Conservation (phyloP, 2,113 vertebrate genomes). For the Pituophis catenifer region DNA sequence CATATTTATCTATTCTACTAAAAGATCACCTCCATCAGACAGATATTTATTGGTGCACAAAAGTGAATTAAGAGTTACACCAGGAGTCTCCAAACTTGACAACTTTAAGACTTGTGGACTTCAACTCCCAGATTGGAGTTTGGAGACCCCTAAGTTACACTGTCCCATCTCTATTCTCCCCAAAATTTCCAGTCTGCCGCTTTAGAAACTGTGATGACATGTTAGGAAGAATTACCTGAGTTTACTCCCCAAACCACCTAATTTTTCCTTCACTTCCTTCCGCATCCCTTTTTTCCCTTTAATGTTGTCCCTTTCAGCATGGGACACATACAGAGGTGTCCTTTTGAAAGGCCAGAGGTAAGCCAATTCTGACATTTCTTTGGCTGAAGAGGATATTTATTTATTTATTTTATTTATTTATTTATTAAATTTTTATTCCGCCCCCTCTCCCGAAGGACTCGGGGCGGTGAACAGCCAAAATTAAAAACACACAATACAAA, state of each 20-base stretch:
- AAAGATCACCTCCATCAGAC: background rate
- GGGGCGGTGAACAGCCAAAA: no score
- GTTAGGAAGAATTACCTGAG: background rate
- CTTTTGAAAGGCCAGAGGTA: background rate
- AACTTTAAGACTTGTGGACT: no score
- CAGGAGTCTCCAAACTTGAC: no score
- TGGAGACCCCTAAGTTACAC: background rate
- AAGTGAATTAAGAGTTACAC: background rate
- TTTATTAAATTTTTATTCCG: no score
- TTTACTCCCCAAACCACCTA: background rate
- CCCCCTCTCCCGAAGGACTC: no score
- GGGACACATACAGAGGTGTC: accelerated
- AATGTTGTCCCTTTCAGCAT: background rate
- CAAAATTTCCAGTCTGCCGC: background rate
- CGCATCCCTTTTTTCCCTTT: background rate
- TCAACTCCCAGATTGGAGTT: no score
- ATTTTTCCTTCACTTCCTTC: background rate
- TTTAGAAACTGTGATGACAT: background rate
- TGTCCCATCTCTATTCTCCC: background rate
- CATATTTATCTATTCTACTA: background rate
- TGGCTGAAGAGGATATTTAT: background rate
- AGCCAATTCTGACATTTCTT: background rate
- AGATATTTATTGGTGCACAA: background rate
- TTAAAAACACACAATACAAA: no score
- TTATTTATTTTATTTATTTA: no score